Conservation (phyloP, 1,140 invertebrate genomes). For the Anastrepha obliqua region DNA sequence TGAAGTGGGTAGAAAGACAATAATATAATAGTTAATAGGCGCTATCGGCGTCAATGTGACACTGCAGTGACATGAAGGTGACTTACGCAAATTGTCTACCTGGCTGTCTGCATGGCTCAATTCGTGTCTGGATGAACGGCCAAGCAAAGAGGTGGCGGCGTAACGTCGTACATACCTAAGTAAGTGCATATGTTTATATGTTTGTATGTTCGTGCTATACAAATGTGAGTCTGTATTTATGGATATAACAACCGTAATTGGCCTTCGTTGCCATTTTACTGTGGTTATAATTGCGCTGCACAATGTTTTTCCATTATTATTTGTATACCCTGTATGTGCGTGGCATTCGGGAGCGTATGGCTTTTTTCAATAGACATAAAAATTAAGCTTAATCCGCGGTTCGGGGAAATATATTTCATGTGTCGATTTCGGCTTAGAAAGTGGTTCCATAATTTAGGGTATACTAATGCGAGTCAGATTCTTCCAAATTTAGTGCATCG, state of each 20-base stretch:
- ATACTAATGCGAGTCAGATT: no score
- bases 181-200: background rate
- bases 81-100: constrained; percentile 34
- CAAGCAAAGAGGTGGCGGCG: background rate
- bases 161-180: background rate
- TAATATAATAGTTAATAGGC: constrained; percentile 1
- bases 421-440: no score
- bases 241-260: background rate
- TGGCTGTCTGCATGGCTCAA: constrained; percentile 24
- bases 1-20: constrained; percentile 30
- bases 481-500: no score
- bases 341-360: no score
- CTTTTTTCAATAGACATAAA: no score
- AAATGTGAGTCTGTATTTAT: background rate
- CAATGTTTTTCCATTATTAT: background rate
- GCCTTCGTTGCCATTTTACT: background rate
- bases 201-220: background rate
- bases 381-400: no score
- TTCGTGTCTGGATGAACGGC: background rate
- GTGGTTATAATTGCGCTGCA: background rate
- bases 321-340: background rate
- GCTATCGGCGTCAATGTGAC: constrained; percentile 29
- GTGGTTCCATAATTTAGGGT: no score
- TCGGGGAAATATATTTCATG: no score
- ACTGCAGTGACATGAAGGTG: constrained; percentile 2